Conservation (phyloP, 2,888 invertebrate species). For the Drosophila antonietae region DNA sequence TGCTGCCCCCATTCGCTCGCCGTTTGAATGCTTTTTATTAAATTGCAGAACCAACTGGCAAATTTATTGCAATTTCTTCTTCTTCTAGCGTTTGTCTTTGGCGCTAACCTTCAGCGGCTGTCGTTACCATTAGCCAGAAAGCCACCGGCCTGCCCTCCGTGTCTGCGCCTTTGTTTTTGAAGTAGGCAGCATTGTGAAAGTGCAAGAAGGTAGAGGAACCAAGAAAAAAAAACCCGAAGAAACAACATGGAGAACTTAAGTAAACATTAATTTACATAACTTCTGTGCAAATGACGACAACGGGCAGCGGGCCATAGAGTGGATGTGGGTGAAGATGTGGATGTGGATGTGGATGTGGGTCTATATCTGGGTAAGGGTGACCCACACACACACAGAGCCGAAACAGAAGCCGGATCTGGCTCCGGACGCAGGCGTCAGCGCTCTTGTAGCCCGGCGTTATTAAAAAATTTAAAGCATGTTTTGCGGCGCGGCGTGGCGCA, state of each 20-base stretch:
- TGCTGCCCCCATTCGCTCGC: slow-evolving; percentile 9
- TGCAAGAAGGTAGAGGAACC: slow-evolving; percentile 63
- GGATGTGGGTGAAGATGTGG: slow-evolving; percentile 6
- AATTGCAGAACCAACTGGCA: slow-evolving; percentile 76
- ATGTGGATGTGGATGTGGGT: slow-evolving; percentile 3
- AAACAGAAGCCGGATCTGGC: slow-evolving; percentile 61
- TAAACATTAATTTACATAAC: slow-evolving; percentile 85
- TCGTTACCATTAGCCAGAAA: slow-evolving; percentile 67
- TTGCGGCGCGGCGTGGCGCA: slow-evolving; percentile 65
- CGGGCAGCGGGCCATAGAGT: slow-evolving; percentile 41
- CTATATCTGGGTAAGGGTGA: slow-evolving; percentile 1
- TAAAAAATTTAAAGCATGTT: slow-evolving; percentile 84
- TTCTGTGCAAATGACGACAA: slow-evolving; percentile 81
- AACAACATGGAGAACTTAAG: slow-evolving; percentile 83
- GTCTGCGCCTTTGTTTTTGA: slow-evolving; percentile 79
- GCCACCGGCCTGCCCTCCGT: slow-evolving; percentile 19
- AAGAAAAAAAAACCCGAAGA: slow-evolving; percentile 51
- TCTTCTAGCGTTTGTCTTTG: slow-evolving; percentile 31
- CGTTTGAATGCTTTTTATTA: slow-evolving; percentile 76
- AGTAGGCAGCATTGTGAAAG: slow-evolving; percentile 77
- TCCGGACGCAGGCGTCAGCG: slow-evolving; percentile 66
- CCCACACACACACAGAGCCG: slow-evolving; percentile 22
- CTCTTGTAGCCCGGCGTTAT: slow-evolving; percentile 77
- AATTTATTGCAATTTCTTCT: slow-evolving; percentile 74
- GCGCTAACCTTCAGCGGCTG: slow-evolving; percentile 58